Conservation (phyloP, 2,797 vertebrate genomes). For the Gambusia yucatana region DNA sequence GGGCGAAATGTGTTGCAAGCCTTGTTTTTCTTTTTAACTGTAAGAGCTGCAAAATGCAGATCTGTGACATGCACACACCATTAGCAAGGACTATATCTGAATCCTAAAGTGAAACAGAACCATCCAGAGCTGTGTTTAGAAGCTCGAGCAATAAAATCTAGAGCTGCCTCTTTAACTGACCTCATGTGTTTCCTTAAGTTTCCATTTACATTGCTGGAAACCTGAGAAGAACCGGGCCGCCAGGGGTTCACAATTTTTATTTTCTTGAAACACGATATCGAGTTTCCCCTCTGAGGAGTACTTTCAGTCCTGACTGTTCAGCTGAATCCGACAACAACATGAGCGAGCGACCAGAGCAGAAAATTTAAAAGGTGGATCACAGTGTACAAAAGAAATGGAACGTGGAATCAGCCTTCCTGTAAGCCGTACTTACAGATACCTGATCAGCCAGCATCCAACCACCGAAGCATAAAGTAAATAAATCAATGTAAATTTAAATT, state of each 20-base stretch:
- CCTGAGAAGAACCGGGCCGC: neutral
- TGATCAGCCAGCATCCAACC: neutral
- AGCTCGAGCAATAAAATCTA: neutral
- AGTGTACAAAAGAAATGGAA: neutral
- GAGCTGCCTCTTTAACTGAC: constrained; percentile 3
- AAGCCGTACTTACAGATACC: neutral
- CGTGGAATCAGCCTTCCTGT: neutral
- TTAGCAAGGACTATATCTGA: neutral
- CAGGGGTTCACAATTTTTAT: neutral
- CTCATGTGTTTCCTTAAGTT: constrained; percentile 45
- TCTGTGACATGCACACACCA: neutral
- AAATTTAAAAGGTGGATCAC: neutral
- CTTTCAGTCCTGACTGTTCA: neutral
- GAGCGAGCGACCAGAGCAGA: neutral
- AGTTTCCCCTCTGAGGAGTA: neutral
- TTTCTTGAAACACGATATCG: neutral
- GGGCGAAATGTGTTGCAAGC: neutral
- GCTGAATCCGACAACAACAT: neutral
- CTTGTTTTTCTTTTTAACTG: neutral
- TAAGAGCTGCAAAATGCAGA: neutral
- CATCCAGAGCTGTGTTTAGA: neutral
- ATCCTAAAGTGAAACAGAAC: neutral
- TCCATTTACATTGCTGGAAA: constrained; percentile 32
- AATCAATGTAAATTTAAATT: neutral
- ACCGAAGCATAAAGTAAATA: neutral